Percentiles rank a stretch among this genome's conserved stretches.
Conservation (phyloP, 2,888 invertebrate species). For the Chalcis sispes region DNA sequence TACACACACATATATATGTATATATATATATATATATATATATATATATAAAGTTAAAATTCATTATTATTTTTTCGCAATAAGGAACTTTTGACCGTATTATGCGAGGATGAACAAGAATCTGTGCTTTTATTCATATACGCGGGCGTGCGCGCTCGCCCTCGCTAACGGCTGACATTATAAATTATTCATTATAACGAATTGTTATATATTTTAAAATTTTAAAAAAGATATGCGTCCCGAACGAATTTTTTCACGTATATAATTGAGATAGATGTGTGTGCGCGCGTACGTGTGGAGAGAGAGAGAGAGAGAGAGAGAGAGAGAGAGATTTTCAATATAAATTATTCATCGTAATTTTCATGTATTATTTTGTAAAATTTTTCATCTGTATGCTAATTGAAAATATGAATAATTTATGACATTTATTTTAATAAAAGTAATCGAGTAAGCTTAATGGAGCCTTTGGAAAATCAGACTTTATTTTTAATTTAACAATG, state of each 20-base stretch:
- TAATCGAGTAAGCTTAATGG: slow-evolving; percentile 35
- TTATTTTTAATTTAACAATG: slow-evolving; percentile 40
- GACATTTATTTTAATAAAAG: slow-evolving; percentile 47
- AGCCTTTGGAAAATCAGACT: slow-evolving; percentile 36
- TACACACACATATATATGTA: too few species aligned
- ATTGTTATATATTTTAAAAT: slow-evolving; percentile 31
- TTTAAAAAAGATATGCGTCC: slow-evolving; percentile 27
- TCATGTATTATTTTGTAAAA: slow-evolving; percentile 45
- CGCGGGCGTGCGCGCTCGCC: too few species aligned
- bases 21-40: too few species aligned
- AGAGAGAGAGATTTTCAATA: slow-evolving; percentile 32
- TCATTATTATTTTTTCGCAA: too few species aligned
- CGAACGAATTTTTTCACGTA: slow-evolving; percentile 1
- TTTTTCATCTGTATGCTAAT: slow-evolving; percentile 44
- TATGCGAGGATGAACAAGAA: background rate
- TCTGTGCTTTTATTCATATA: slow-evolving; percentile 20
- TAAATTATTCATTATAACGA: slow-evolving; percentile 43
- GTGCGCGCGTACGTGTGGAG: too few species aligned
- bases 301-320: too few species aligned
- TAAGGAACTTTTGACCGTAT: background rate
- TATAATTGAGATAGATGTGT: background rate
- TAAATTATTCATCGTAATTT: slow-evolving; percentile 47
- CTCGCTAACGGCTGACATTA: slow-evolving; percentile 8
- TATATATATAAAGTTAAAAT: too few species aligned
- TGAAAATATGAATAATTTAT: slow-evolving; percentile 45